Base-by-base conservation (phyloP, 2,888 invertebrate genomes). In the Stenodema calcarata region DNA sequence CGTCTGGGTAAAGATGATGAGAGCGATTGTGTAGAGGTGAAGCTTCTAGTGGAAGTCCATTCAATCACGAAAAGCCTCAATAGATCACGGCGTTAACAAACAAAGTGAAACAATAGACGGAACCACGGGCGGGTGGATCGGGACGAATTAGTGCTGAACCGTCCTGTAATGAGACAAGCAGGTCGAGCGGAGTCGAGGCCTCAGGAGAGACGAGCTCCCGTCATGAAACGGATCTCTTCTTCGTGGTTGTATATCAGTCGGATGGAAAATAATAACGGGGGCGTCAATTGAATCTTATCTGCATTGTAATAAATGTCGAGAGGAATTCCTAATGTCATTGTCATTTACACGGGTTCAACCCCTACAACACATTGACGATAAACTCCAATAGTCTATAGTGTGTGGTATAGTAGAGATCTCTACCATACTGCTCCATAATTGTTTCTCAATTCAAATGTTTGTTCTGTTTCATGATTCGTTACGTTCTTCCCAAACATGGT, bases 1-100 rank as follows among this genome's bases (percentile, higher is more conserved):
- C 62, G 62, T 23, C 23, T 23, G 7, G 62, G 23, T 11, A 18
- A 62, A 62, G 62, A 62, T 62, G 62, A 62, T 62, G 62, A 62
- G 12, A 14, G 62, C 62, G 62, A 62, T 62, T 62, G 62, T 62
- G 23, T 62, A 4, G 23, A 62, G 62, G 0, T 12, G 23, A 12
- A 62, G 62, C 62, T 23, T 23, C 62, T 62, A 23, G 23, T 62
- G 62, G 62, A 62, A 62, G 62, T 62, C 73, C 73, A 28, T 75
- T 75, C 73, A 75, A 75, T 75, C 73, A 75, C 41, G 73, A 75
- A 75, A 35, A 41, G 73, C 62, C 73, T 75, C 73, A 75, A 75
- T 75, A 41, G 73, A 75, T 75, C 73, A 75, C 30, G 73, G 73
- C 30, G 73, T 75, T 75, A 75, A 75, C 73, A 75, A 75, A 75